Percentiles rank a stretch among this genome's conserved stretches.
These are phyloP conservation scores for Chrysocyon brachyurus DNA, from an alignment of 2,797 vertebrate genomes.

Conservation along the genomic window DNA sequence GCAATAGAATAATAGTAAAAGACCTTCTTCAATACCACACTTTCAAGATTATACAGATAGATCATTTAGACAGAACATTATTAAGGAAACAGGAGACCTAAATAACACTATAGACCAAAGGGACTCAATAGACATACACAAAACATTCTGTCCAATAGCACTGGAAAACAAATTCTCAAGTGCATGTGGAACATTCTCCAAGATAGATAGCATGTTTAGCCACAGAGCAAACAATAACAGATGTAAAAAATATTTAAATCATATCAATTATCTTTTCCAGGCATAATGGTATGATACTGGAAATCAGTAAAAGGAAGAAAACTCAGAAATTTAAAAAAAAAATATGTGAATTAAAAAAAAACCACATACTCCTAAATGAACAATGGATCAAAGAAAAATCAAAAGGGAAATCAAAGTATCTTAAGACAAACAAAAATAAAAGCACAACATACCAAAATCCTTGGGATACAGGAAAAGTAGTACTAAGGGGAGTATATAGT, in stretches of 20 bases:
- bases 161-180: background rate
- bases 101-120: no score
- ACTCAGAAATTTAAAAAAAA: background rate
- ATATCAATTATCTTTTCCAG: no score
- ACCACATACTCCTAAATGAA: background rate
- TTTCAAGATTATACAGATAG: background rate
- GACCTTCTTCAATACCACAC: background rate
- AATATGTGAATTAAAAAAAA: background rate
- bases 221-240: background rate
- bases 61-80: no score
- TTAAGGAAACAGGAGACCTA: no score
- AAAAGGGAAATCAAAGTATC: background rate
- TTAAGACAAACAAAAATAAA: background rate
- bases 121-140: no score
- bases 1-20: background rate
- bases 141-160: background rate
- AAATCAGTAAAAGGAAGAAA: background rate
- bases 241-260: background rate
- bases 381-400: background rate
- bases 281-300: background rate
- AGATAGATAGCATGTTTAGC: background rate
- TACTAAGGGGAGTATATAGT: background rate
- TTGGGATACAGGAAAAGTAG: background rate
- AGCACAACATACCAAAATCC: background rate
- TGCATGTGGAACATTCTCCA: background rate